phyloP scores from a whole-genome alignment of 2,113 vertebrate species.

The Platycercus adscitus region DNA sequence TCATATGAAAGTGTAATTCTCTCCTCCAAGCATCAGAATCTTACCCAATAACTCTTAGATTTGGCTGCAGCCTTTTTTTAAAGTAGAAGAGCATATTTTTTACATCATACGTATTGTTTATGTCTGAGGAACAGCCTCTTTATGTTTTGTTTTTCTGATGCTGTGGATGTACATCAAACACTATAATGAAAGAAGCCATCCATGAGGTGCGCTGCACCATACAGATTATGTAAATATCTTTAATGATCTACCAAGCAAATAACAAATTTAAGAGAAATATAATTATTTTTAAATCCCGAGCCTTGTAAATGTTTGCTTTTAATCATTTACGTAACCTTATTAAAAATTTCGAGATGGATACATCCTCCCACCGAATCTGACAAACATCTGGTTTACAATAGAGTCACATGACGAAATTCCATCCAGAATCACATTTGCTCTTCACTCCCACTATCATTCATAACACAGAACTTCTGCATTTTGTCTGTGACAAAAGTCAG shows the following conservation, averaged over 20 bases:
- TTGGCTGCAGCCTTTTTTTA: not conserved
- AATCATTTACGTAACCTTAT: slow-evolving; percentile 69
- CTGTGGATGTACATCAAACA: slow-evolving; percentile 27
- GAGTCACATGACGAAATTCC: slow-evolving; percentile 60
- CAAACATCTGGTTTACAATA: slow-evolving; percentile 70
- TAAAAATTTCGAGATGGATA: slow-evolving; percentile 73
- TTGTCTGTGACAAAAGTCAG: slow-evolving; percentile 45
- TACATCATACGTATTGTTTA: not conserved
- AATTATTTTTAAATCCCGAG: slow-evolving; percentile 40
- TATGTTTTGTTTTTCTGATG: not conserved
- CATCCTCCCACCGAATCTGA: slow-evolving; percentile 46
- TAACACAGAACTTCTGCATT: slow-evolving; percentile 61
- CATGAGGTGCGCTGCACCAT: not conserved
- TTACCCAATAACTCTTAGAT: not conserved
- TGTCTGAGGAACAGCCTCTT: not conserved
- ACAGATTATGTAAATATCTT: slow-evolving; percentile 29
- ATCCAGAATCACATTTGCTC: slow-evolving; percentile 60
- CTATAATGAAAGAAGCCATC: slow-evolving; percentile 16
- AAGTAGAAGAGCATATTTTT: not conserved
- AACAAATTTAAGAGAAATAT: slow-evolving; percentile 35
- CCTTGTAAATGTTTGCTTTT: slow-evolving; percentile 63
- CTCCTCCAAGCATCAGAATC: not conserved
- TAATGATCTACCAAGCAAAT: not conserved
- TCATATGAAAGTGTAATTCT: not conserved
- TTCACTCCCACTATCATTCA: slow-evolving; percentile 30